Evolutionary conservation across 2,888 invertebrate species (phyloP).

Genomic region (Actias luna): DNA sequence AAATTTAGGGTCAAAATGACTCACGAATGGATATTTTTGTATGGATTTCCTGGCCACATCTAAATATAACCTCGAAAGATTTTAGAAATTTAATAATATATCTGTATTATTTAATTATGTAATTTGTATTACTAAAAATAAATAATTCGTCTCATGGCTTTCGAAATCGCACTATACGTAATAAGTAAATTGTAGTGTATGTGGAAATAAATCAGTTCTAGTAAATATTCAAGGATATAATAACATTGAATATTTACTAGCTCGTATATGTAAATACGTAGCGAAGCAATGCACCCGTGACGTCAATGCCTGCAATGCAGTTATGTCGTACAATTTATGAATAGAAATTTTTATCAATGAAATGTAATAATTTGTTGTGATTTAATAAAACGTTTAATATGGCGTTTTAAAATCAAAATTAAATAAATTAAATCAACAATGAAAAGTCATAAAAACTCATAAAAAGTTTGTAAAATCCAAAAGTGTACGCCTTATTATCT

Average conservation of each 20-base stretch:
- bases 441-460: no score
- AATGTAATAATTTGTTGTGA: no score
- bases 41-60: no score
- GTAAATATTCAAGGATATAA: slow-evolving; percentile 47
- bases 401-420: no score
- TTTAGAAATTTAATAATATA: not conserved
- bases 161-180: no score
- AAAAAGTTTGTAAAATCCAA: no score
- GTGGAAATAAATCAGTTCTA: not conserved
- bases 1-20: not conserved
- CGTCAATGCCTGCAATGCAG: slow-evolving; percentile 39
- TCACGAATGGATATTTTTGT: not conserved
- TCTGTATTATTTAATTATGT: no score
- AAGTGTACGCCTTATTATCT: no score
- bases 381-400: no score
- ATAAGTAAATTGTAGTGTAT: not conserved
- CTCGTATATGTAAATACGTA: slow-evolving; percentile 26
- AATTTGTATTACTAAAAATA: no score
- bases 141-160: no score
- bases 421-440: not conserved
- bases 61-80: not conserved
- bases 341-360: no score
- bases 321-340: slow-evolving; percentile 3
- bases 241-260: slow-evolving; percentile 4
- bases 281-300: slow-evolving; percentile 62